Conservation (phyloP, 92 coral and sea anemone species). For the Virgularia gustaviana region DNA sequence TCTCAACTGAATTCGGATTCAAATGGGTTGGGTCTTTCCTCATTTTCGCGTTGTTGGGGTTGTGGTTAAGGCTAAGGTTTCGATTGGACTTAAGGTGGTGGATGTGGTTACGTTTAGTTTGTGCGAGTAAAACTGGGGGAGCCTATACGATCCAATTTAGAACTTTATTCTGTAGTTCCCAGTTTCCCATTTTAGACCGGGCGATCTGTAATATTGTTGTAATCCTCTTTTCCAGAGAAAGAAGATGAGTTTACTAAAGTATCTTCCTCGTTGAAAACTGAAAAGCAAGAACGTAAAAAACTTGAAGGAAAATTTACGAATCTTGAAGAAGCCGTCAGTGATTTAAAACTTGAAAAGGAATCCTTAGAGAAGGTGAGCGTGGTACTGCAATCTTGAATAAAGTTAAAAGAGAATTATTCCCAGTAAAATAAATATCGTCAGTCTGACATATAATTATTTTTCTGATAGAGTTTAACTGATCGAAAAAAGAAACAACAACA, state of each 20-base stretch:
- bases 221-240: constrained; percentile 58
- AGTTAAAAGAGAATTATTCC: background rate
- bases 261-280: constrained; percentile 73
- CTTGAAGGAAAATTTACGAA: constrained; percentile 75
- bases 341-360: constrained; percentile 83
- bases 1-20: no score
- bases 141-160: no score
- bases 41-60: no score
- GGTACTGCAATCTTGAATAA: background rate
- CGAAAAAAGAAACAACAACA: constrained; percentile 81
- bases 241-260: constrained; percentile 62
- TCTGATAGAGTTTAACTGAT: constrained; percentile 51
- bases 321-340: constrained; percentile 81
- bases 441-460: background rate
- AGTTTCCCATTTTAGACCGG: no score
- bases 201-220: no score
- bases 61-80: no score
- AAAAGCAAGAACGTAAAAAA: constrained; percentile 81
- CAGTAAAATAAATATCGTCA: background rate
- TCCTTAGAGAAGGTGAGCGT: constrained; percentile 73
- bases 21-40: no score
- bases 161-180: no score
- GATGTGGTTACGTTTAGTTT: no score
- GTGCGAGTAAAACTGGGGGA: no score
- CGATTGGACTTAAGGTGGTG: no score